Evolutionary conservation across 2,888 invertebrate species (phyloP).

Genomic region (Ecliptopera silaceata): DNA sequence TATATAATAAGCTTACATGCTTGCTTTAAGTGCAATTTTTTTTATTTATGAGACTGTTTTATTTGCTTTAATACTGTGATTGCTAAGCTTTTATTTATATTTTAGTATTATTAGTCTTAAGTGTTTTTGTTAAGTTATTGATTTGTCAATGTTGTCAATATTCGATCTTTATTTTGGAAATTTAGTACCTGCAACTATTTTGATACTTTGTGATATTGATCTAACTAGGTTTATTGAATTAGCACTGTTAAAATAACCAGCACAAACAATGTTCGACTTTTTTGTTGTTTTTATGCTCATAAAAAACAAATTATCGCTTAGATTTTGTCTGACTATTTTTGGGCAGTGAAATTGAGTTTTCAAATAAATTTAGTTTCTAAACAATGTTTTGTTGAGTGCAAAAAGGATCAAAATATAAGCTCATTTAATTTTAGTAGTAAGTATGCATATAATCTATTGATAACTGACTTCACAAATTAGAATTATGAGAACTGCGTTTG

Average conservation of each 20-base stretch:
- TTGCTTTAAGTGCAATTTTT: slow-evolving; percentile 33
- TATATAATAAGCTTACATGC: slow-evolving; percentile 28
- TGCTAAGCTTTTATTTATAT: slow-evolving; percentile 30
- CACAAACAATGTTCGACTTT: too few relatives aligned
- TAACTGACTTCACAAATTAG: background rate
- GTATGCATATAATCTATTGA: background rate
- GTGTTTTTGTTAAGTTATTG: slow-evolving; percentile 1
- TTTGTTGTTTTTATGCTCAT: too few relatives aligned
- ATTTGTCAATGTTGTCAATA: background rate
- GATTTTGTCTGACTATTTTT: too few relatives aligned
- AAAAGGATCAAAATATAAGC: too few relatives aligned
- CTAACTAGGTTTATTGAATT: too few relatives aligned
- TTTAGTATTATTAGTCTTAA: background rate
- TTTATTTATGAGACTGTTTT: slow-evolving; percentile 23
- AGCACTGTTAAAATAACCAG: too few relatives aligned
- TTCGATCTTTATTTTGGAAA: background rate
- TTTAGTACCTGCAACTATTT: too few relatives aligned
- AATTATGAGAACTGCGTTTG: background rate
- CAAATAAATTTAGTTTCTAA: too few relatives aligned
- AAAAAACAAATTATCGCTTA: too few relatives aligned
- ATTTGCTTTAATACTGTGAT: slow-evolving; percentile 29
- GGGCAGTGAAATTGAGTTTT: background rate
- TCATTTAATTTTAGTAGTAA: too few relatives aligned
- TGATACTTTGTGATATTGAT: too few relatives aligned
- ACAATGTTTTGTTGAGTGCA: too few relatives aligned